Conservation (phyloP, 2,113 vertebrate genomes). For the Pseudopipra pipra region DNA sequence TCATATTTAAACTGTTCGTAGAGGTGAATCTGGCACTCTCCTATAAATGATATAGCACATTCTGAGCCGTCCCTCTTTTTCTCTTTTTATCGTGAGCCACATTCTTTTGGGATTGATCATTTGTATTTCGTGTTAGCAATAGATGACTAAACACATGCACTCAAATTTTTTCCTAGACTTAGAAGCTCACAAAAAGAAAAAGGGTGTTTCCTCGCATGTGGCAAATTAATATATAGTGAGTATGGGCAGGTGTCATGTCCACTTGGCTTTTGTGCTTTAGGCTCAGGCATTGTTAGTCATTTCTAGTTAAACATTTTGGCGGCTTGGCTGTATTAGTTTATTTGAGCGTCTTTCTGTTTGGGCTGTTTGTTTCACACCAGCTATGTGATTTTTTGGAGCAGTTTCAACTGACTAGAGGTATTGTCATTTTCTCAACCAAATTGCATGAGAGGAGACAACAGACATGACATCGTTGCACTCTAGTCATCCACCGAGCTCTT, state of each 20-base stretch:
- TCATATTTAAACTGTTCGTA: neutral
- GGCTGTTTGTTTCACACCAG: constrained; percentile 15
- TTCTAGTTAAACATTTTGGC: neutral
- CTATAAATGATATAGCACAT: neutral
- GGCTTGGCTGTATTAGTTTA: neutral
- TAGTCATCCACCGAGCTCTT: neutral
- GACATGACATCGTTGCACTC: neutral
- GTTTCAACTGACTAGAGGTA: constrained; percentile 8
- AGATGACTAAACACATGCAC: neutral
- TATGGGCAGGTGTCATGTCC: neutral
- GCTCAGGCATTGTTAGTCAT: neutral
- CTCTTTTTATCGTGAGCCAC: neutral
- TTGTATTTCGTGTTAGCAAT: neutral
- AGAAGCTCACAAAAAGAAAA: neutral
- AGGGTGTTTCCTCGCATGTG: neutral
- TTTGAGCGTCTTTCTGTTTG: constrained; percentile 32
- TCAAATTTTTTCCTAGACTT: neutral
- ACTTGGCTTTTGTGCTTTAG: neutral
- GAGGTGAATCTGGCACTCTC: neutral
- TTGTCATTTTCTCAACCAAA: constrained; percentile 17
- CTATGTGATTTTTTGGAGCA: constrained; percentile 19
- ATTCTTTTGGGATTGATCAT: neutral
- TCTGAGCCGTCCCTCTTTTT: neutral
- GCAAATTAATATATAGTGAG: neutral
- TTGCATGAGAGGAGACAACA: neutral